These are phyloP conservation scores for Scophthalmus maximus DNA, from an alignment of 2,113 vertebrate species.

Conservation along the genomic window DNA sequence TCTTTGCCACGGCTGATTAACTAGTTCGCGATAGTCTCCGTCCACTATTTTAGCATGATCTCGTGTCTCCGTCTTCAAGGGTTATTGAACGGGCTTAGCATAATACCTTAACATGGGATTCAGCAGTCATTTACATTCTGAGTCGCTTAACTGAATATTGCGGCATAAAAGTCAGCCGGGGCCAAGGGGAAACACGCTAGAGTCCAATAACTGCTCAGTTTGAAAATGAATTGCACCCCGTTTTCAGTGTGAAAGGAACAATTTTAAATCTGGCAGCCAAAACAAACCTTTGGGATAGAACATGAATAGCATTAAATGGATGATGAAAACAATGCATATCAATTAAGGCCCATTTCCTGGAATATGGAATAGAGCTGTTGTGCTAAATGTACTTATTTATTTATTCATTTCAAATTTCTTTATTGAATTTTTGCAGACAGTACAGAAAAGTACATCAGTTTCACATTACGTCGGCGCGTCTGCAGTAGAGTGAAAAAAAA, in stretches of 20 bases:
- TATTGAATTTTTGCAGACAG: too few relatives aligned
- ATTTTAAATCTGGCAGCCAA: constrained; percentile 12
- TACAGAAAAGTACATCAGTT: too few relatives aligned
- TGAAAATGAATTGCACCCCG: constrained; percentile 22
- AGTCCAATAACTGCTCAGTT: constrained; percentile 33
- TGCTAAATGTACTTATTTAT: too few relatives aligned
- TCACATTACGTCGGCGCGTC: too few relatives aligned
- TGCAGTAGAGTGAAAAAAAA: too few relatives aligned
- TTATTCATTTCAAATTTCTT: too few relatives aligned
- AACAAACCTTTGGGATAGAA: not conserved
- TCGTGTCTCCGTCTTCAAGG: constrained; percentile 34
- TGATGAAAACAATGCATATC: too few relatives aligned
- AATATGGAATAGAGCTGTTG: too few relatives aligned
- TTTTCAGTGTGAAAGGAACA: constrained; percentile 15
- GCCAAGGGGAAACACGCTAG: constrained; percentile 32
- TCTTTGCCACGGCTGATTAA: constrained; percentile 1
- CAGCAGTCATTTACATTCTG: constrained; percentile 56
- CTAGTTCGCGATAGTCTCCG: not conserved
- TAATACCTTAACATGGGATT: constrained; percentile 50
- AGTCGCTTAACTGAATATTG: constrained; percentile 30
- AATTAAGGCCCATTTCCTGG: constrained; percentile 9
- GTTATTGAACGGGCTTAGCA: constrained; percentile 30
- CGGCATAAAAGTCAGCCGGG: constrained; percentile 20
- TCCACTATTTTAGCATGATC: constrained; percentile 15
- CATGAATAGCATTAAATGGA: constrained; percentile 21